phyloP scores from a whole-genome alignment of 2,888 invertebrate species.

The Tinea pellionella region DNA sequence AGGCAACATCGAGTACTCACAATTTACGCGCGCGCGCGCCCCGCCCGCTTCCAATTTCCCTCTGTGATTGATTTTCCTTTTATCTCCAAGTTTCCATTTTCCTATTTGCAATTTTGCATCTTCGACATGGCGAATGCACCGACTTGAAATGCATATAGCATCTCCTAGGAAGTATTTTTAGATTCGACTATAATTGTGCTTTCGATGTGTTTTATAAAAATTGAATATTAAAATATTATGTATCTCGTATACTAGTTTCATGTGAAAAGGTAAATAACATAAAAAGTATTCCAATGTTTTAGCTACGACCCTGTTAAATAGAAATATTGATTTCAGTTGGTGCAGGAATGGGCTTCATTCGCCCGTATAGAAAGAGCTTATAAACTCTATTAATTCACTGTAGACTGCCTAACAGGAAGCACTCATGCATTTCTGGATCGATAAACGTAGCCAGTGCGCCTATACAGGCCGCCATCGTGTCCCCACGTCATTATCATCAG shows the following conservation, averaged over 20 bases:
- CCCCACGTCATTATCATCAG: conserved; percentile 74
- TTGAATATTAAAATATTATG: no score
- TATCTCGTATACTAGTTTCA: no score
- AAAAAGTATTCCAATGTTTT: no score
- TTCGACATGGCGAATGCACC: background rate
- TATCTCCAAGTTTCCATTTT: background rate
- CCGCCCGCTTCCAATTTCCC: background rate
- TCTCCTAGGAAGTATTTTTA: background rate
- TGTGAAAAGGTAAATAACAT: no score
- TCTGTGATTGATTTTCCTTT: background rate
- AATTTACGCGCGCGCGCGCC: conserved; percentile 12
- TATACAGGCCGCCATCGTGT: conserved; percentile 78
- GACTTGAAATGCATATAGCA: background rate
- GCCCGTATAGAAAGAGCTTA: background rate
- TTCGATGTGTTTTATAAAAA: no score
- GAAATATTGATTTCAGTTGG: no score
- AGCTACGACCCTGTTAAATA: no score
- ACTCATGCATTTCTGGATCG: conserved; percentile 88
- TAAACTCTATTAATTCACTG: background rate
- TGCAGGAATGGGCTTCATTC: background rate
- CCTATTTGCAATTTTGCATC: background rate
- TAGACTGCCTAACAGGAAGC: background rate
- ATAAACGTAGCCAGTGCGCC: conserved; percentile 84
- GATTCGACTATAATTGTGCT: no score
- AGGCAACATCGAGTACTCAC: background rate